Evolutionary conservation across 2,888 invertebrate species (phyloP).

Genomic region (Ditula angustiorana): DNA sequence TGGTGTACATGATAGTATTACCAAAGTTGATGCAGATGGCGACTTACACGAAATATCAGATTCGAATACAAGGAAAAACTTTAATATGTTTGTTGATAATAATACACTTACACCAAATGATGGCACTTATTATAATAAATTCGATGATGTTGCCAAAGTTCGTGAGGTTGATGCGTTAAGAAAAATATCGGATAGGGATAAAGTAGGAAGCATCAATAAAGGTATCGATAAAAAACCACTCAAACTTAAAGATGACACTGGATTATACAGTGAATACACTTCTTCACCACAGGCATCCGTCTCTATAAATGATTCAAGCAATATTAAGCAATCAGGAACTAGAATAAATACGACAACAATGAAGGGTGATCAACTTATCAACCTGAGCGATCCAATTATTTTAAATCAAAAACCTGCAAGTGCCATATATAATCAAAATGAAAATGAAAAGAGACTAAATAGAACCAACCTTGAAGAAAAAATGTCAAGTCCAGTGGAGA

Average conservation of each 20-base stretch:
- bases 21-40: background rate
- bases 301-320: background rate
- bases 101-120: background rate
- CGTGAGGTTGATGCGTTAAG: background rate
- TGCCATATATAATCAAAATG: background rate
- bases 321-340: background rate
- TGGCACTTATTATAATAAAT: background rate
- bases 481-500: constrained; percentile 17
- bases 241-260: background rate
- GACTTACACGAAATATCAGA: background rate
- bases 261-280: background rate
- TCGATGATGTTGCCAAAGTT: background rate
- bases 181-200: background rate
- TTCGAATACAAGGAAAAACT: background rate
- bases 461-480: background rate
- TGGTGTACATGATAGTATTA: background rate
- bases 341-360: background rate
- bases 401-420: background rate
- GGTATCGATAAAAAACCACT: background rate
- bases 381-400: background rate
- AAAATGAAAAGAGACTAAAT: background rate
- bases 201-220: background rate
- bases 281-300: background rate
- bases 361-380: background rate
- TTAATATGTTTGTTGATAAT: background rate